phyloP scores from a whole-genome alignment of 2,888 invertebrate species.

The Eurytoma californica region DNA sequence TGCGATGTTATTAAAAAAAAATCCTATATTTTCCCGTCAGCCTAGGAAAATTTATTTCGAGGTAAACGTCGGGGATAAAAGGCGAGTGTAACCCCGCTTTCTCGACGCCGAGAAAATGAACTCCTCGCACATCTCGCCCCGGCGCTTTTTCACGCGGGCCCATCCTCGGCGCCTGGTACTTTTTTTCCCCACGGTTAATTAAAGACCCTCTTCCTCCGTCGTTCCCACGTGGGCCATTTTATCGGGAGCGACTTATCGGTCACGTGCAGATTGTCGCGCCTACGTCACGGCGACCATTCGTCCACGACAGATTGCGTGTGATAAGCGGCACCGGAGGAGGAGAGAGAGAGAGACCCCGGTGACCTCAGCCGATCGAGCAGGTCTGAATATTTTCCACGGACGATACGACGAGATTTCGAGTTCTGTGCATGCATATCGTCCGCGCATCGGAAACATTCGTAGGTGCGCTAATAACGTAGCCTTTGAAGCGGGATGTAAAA shows the following conservation, averaged over 20 bases:
- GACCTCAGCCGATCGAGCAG: conserved; percentile 4
- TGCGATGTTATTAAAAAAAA: background rate
- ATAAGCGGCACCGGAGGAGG: background rate
- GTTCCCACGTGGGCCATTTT: conserved; percentile 23
- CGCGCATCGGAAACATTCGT: background rate
- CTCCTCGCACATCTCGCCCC: background rate
- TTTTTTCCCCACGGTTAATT: conserved; percentile 26
- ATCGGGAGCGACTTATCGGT: conserved; percentile 57
- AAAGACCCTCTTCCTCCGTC: conserved; percentile 12
- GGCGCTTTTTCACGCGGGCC: background rate
- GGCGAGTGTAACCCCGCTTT: too few relatives aligned
- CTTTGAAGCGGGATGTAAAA: background rate
- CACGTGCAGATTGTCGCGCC: conserved; percentile 58
- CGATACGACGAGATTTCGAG: background rate
- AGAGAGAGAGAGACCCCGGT: background rate
- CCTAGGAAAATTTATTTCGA: background rate
- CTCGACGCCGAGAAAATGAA: background rate
- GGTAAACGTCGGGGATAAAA: background rate
- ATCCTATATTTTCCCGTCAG: background rate
- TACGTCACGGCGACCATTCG: conserved; percentile 47
- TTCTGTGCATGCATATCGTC: background rate
- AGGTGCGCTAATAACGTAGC: background rate
- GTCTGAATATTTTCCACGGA: background rate
- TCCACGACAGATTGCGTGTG: conserved; percentile 49
- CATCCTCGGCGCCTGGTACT: too few relatives aligned